phyloP scores from a whole-genome alignment of 2,888 invertebrate genomes.

The Philereme vetulata region DNA sequence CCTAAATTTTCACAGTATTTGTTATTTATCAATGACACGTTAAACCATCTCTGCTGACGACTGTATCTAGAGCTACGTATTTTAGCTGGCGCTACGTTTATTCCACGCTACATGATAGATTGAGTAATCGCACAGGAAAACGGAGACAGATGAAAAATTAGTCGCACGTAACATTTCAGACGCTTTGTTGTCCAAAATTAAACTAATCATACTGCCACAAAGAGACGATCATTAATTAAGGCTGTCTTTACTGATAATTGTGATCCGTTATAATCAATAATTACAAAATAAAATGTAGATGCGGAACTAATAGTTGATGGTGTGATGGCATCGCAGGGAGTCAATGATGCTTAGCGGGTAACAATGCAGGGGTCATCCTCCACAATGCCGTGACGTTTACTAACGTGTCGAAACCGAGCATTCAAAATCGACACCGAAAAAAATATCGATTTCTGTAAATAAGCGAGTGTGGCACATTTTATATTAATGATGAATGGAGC shows the following conservation, averaged over 20 bases:
- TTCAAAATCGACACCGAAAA: constrained; percentile 80
- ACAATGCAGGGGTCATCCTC: constrained; percentile 76
- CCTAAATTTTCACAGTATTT: not conserved
- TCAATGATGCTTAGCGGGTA: constrained; percentile 65
- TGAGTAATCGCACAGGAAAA: constrained; percentile 49
- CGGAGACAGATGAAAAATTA: constrained; percentile 57
- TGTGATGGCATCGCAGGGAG: constrained; percentile 53
- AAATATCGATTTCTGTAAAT: constrained; percentile 85
- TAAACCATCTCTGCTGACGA: constrained; percentile 25
- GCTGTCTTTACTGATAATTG: constrained; percentile 63
- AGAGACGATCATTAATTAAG: constrained; percentile 67
- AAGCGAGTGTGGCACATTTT: constrained; percentile 82
- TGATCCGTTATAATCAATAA: constrained; percentile 80
- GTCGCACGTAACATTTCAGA: constrained; percentile 50
- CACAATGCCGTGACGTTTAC: constrained; percentile 78
- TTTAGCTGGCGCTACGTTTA: constrained; percentile 9
- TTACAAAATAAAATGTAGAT: constrained; percentile 66
- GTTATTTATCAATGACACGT: constrained; percentile 1
- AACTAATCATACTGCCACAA: constrained; percentile 57
- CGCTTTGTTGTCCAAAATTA: constrained; percentile 62
- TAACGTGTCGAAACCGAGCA: constrained; percentile 75
- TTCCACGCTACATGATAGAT: constrained; percentile 42
- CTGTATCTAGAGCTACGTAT: constrained; percentile 11
- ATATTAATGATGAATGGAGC: constrained; percentile 83
- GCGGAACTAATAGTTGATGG: constrained; percentile 72